Percentiles rank a stretch among this genome's conserved stretches.
Evolutionary conservation across 1,140 invertebrate genomes (phyloP).

Genomic region (Meloidogyne floridensis): DNA sequence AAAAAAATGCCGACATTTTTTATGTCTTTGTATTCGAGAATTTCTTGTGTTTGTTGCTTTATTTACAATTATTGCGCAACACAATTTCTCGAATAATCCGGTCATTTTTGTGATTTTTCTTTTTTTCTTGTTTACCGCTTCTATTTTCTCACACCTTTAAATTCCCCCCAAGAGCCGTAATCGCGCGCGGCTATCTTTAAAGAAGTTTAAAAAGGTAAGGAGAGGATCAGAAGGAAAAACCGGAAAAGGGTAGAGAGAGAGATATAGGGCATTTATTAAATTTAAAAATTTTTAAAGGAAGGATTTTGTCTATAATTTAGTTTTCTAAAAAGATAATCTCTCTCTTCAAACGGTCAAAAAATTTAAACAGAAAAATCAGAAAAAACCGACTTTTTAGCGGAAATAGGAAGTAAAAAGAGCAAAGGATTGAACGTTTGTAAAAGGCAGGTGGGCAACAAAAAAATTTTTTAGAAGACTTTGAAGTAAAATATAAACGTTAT

Average conservation of each 20-base stretch:
- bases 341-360: no score
- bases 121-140: not conserved
- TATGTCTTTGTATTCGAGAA: conserved; percentile 1
- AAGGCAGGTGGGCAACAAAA: no score
- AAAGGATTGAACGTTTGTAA: no score
- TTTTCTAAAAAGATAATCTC: no score
- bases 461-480: no score
- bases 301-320: no score
- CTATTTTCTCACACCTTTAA: not conserved
- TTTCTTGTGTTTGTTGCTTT: not conserved
- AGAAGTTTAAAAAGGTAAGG: not conserved
- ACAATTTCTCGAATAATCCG: not conserved
- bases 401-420: no score
- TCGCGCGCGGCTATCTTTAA: not conserved
- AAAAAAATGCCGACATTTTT: not conserved
- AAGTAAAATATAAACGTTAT: no score
- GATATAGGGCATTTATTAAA: no score
- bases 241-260: not conserved
- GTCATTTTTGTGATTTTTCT: not conserved
- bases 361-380: no score
- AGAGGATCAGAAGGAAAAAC: not conserved
- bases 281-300: no score
- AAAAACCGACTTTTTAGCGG: no score
- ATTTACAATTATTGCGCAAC: conserved; percentile 5
- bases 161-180: not conserved